phyloP scores from a whole-genome alignment of 2,113 vertebrate species.

The Petaurus breviceps region DNA sequence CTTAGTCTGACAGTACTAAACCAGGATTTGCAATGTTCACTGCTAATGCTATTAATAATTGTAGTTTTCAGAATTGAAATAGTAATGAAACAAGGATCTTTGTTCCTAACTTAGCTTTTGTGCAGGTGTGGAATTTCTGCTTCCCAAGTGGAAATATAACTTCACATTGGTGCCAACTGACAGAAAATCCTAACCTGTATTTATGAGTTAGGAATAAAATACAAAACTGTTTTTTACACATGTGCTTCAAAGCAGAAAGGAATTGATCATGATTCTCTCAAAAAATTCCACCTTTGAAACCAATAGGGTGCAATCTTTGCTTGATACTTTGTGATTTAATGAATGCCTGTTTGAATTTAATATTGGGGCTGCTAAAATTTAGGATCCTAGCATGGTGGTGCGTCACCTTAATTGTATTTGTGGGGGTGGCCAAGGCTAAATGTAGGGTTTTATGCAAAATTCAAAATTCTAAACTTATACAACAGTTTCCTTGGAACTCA shows the following conservation, averaged over 20 bases:
- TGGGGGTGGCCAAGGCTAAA: conserved; percentile 54
- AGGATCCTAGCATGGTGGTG: too few species aligned
- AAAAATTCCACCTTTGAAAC: conserved; percentile 68
- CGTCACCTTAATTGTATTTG: conserved; percentile 3
- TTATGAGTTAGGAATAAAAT: conserved; percentile 23
- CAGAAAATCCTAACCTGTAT: conserved; percentile 65
- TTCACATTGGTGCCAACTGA: conserved; percentile 70
- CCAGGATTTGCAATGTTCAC: conserved; percentile 56
- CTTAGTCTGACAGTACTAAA: conserved; percentile 80
- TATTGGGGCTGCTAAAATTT: too few species aligned
- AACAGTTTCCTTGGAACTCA: conserved; percentile 29
- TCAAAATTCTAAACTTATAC: too few species aligned
- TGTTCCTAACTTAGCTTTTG: conserved; percentile 57
- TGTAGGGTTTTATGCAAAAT: conserved; percentile 59
- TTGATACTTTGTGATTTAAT: too few species aligned
- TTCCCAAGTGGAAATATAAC: conserved; percentile 73
- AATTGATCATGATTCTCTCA: conserved; percentile 74
- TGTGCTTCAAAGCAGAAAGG: conserved; percentile 63
- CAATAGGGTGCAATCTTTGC: too few species aligned
- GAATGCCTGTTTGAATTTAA: too few species aligned
- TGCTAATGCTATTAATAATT: conserved; percentile 29
- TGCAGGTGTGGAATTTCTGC: conserved; percentile 67
- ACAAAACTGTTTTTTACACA: conserved; percentile 53
- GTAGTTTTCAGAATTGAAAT: conserved; percentile 61
- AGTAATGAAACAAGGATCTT: conserved; percentile 63